phyloP scores from a whole-genome alignment of 2,113 vertebrate species.

The Chionomys nivalis region DNA sequence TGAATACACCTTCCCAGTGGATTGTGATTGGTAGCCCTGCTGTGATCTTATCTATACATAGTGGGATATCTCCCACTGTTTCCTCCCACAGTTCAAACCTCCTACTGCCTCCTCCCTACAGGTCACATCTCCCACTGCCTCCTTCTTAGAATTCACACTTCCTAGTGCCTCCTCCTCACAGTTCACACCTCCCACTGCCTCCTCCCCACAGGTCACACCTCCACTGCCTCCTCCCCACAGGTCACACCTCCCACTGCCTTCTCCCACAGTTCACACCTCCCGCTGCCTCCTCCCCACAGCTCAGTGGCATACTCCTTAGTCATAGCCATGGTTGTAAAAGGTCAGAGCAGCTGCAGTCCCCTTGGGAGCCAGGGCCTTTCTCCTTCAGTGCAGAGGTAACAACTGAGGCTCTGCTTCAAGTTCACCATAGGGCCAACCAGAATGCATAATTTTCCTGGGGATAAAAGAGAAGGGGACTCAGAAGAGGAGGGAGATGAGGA shows the following conservation, averaged over 20 bases:
- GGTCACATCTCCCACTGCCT: no score
- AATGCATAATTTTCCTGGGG: not conserved
- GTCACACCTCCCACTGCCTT: no score
- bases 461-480: not conserved
- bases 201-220: no score
- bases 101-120: no score
- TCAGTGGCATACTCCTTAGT: not conserved
- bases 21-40: rapidly evolving
- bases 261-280: no score
- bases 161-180: no score
- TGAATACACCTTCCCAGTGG: not conserved
- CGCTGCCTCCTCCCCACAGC: no score
- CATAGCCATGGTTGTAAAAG: rapidly evolving
- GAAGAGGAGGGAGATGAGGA: not conserved
- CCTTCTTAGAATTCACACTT: no score
- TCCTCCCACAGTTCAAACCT: no score
- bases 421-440: not conserved
- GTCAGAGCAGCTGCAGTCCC: not conserved
- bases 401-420: not conserved
- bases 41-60: not conserved
- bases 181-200: rapidly evolving
- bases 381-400: not conserved
- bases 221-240: no score
- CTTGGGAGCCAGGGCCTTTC: not conserved
- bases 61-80: rapidly evolving